Evolutionary conservation across 1,140 invertebrate genomes (phyloP).

Genomic region (Sitobion miscanthi): DNA sequence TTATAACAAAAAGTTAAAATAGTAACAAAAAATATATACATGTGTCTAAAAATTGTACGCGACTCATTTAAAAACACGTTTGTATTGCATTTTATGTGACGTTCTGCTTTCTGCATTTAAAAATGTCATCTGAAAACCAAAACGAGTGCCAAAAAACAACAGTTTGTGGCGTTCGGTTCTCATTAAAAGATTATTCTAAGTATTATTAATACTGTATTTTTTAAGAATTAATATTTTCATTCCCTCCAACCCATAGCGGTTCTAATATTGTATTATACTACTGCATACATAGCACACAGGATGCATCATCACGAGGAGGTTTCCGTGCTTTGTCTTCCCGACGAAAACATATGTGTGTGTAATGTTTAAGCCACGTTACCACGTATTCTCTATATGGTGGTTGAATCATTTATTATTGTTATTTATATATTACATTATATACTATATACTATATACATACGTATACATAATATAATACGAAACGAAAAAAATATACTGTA

Average conservation of each 20-base stretch:
- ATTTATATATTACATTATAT: not conserved
- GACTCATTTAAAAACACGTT: not conserved
- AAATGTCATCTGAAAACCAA: not conserved
- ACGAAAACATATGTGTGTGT: not conserved
- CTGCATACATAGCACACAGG: not conserved
- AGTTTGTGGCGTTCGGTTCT: not conserved
- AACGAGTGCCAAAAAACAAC: constrained; percentile 18
- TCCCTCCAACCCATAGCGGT: not conserved
- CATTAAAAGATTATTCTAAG: not conserved
- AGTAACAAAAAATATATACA: not conserved
- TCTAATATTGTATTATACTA: constrained; percentile 27
- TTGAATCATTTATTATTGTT: constrained; percentile 36
- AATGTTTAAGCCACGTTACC: not conserved
- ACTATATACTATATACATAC: not conserved
- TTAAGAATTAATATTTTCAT: not conserved
- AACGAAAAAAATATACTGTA: not conserved
- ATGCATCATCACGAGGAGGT: not conserved
- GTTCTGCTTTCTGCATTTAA: not conserved
- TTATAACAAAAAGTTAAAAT: not conserved
- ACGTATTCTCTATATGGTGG: not conserved
- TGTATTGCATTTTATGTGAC: constrained; percentile 8
- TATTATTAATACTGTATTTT: no score
- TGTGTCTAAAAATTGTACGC: not conserved
- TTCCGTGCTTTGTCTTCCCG: constrained; percentile 32
- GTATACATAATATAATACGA: not conserved